Percentiles rank a stretch among this genome's conserved stretches.
These are phyloP conservation scores for Crepidodera aurea DNA, from an alignment of 2,888 invertebrate species.

Conservation along the genomic window DNA sequence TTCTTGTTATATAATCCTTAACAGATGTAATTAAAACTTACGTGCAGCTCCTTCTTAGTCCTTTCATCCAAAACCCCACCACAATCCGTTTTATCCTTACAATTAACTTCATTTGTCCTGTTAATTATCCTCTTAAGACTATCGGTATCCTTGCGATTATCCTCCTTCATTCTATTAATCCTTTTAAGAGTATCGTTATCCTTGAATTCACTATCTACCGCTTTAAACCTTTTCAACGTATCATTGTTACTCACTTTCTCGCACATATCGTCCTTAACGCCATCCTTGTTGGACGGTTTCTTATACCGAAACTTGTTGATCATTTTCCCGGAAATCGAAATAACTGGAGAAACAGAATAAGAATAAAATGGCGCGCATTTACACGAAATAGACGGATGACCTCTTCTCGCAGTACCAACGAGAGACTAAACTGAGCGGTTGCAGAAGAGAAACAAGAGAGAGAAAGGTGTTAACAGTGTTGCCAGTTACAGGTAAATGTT, in stretches of 20 bases:
- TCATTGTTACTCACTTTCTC: constrained; percentile 32
- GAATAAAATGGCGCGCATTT: constrained; percentile 33
- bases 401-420: constrained; percentile 44
- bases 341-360: constrained; percentile 11
- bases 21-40: constrained; percentile 19
- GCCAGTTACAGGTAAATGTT: constrained; percentile 23
- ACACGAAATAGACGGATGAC: constrained; percentile 22
- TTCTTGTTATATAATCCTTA: no score
- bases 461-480: constrained; percentile 29
- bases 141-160: not conserved
- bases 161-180: constrained; percentile 4
- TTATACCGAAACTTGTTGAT: constrained; percentile 60
- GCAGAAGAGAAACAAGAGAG: constrained; percentile 26
- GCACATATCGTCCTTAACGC: constrained; percentile 17
- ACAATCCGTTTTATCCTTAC: constrained; percentile 3
- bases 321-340: constrained; percentile 43
- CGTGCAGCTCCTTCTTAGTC: constrained; percentile 36
- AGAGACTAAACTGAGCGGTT: constrained; percentile 23
- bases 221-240: constrained; percentile 29
- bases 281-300: constrained; percentile 51
- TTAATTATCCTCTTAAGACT: constrained; percentile 10
- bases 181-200: constrained; percentile 14
- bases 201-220: constrained; percentile 20
- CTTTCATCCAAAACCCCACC: constrained; percentile 33
- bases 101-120: not conserved